Base-by-base conservation (phyloP, 2,888 invertebrate species). In the Perithous albicinctus region DNA sequence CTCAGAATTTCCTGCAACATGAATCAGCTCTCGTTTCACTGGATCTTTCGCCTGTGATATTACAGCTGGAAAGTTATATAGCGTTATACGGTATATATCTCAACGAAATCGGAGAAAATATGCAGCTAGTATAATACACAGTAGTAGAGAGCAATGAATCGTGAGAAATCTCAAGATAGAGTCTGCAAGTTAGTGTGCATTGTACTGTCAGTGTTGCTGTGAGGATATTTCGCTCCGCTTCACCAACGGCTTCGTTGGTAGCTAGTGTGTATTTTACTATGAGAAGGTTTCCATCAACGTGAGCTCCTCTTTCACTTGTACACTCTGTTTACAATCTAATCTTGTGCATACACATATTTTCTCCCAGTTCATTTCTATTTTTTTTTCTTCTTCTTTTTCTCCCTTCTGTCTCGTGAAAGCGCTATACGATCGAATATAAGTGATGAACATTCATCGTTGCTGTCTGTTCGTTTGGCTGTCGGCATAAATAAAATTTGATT, bases 51-150 rank as follows among this genome's bases (percentile, higher is more conserved):
- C 6, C 41, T 38, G 5, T 15, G 59, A 6, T 43, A 46, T 80
- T 64, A 70, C 70, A 20, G 38, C 29, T 80, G 80, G 80, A 75
- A 80, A 80, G 80, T 80, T 64, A 63, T 64, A 38, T 18, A 23
- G 35, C 59, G 43, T 66, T 61, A 12, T 26, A 15, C 20, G 51
- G 48, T 70, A 67, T 70, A 67, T 81, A 83, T 84, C 81, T 75
- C 63, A 80, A 82, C 76, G 83, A 80, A 83, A 84, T 84, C 83
- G 74, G 85, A 83, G 85, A 85, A 85, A 85, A 85, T 85, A 83
- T 83, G 56, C 74, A 63, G 72, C 56, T 4, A 38, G 20, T 63
- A n/a, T n/a, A n/a, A n/a, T 54, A 35, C 46, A 41, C 8, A 18
- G 15, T 32, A 56, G 56, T 43, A 73, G 56, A 29, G 80, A 73